These are phyloP conservation scores for Cyrtodaria siliqua DNA, from an alignment of 2,888 invertebrate genomes.

Conservation along the genomic window DNA sequence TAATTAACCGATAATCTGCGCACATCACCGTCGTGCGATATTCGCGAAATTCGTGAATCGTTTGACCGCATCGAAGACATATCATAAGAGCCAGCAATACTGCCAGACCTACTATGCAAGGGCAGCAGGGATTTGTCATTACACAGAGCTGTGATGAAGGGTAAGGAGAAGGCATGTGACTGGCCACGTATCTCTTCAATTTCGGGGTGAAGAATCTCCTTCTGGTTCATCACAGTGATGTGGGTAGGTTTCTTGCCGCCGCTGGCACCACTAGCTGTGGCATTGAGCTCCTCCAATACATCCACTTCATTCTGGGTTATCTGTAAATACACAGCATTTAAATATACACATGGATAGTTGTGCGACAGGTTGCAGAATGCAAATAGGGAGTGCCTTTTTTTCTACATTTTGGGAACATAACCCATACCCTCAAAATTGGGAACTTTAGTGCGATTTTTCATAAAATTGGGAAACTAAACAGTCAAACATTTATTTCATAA, in stretches of 20 bases:
- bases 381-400: no score
- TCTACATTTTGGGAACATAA: no score
- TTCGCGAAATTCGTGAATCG: conserved; percentile 74
- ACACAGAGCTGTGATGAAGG: conserved; percentile 96
- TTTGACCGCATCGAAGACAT: conserved; percentile 76
- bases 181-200: conserved; percentile 79
- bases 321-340: conserved; percentile 19
- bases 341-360: no score
- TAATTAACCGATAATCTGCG: conserved; percentile 78
- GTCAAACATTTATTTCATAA: no score
- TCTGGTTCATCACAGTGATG: conserved; percentile 68
- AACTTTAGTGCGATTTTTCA: no score
- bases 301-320: conserved; percentile 21
- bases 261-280: conserved; percentile 8
- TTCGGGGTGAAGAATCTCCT: conserved; percentile 79
- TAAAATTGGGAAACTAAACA: no score
- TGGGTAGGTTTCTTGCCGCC: conserved; percentile 59
- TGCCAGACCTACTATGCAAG: conserved; percentile 66
- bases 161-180: conserved; percentile 87
- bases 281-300: conserved; percentile 10
- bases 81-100: conserved; percentile 72
- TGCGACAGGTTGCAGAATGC: no score
- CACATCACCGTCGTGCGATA: conserved; percentile 76
- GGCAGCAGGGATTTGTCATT: conserved; percentile 93
- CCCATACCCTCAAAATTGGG: no score